Evolutionary conservation across 2,797 vertebrate species (phyloP).

Genomic region (Triplophysa bombifrons): DNA sequence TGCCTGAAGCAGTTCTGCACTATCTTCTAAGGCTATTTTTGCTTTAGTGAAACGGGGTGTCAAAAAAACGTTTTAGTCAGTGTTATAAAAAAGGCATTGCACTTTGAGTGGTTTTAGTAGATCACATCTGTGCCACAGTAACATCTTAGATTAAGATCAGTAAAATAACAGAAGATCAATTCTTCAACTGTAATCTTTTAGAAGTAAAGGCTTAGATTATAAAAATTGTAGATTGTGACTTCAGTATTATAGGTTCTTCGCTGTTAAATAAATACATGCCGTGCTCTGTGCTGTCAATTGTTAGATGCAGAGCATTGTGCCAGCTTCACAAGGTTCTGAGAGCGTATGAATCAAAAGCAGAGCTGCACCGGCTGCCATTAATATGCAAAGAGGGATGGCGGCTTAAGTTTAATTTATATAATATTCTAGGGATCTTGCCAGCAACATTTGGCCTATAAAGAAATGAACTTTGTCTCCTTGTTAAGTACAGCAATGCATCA

Average conservation of each 20-base stretch:
- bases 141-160: background rate
- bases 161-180: slow-evolving; percentile 7
- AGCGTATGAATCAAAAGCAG: slow-evolving; percentile 68
- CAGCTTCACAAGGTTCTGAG: slow-evolving; percentile 63
- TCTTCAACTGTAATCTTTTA: background rate
- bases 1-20: background rate
- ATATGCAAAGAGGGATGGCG: slow-evolving; percentile 75
- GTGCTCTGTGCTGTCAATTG: slow-evolving; percentile 54
- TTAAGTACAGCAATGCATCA: slow-evolving; percentile 86
- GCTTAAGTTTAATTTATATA: slow-evolving; percentile 81
- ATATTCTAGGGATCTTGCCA: slow-evolving; percentile 73
- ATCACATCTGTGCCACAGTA: slow-evolving; percentile 10
- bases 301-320: slow-evolving; percentile 60
- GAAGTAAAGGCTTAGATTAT: slow-evolving; percentile 22
- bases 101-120: background rate
- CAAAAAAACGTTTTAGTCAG: background rate
- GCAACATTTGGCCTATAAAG: slow-evolving; percentile 82
- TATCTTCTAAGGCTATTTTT: background rate
- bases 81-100: background rate
- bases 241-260: slow-evolving; percentile 45
- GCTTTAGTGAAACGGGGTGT: background rate
- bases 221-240: slow-evolving; percentile 40
- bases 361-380: slow-evolving; percentile 72
- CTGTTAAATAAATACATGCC: slow-evolving; percentile 56
- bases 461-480: slow-evolving; percentile 85